Conservation (phyloP, 2,113 vertebrate genomes). For the Cnemophilus loriae region DNA sequence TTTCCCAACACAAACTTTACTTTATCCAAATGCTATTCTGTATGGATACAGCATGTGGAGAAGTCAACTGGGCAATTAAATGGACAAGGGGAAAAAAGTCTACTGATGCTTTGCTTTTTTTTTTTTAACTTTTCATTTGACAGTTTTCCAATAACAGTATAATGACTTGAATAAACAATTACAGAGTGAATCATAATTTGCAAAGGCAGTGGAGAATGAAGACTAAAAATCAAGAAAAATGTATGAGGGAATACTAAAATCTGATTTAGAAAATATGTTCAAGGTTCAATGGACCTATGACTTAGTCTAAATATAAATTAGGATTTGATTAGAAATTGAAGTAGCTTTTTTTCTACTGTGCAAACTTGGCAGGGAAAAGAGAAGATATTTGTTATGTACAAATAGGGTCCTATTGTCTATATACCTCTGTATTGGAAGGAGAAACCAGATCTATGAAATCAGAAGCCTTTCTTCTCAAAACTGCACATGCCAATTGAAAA, state of each 20-base stretch:
- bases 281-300: background rate
- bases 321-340: background rate
- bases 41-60: background rate
- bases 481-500: background rate
- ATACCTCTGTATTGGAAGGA: background rate
- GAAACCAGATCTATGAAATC: background rate
- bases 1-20: background rate
- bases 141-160: slow-evolving; percentile 2
- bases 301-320: background rate
- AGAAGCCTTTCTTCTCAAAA: background rate
- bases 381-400: background rate
- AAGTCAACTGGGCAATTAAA: background rate
- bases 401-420: background rate
- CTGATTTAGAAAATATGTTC: background rate
- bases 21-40: background rate
- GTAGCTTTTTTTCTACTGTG: background rate
- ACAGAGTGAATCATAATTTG: background rate
- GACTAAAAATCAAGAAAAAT: background rate
- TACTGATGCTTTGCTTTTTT: background rate
- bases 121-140: background rate
- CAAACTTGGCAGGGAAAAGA: background rate
- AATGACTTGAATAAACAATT: slow-evolving; percentile 35
- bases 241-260: background rate
- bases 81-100: background rate
- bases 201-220: background rate